Conservation (phyloP, 2,888 invertebrate genomes). For the Tenthredo distinguenda region DNA sequence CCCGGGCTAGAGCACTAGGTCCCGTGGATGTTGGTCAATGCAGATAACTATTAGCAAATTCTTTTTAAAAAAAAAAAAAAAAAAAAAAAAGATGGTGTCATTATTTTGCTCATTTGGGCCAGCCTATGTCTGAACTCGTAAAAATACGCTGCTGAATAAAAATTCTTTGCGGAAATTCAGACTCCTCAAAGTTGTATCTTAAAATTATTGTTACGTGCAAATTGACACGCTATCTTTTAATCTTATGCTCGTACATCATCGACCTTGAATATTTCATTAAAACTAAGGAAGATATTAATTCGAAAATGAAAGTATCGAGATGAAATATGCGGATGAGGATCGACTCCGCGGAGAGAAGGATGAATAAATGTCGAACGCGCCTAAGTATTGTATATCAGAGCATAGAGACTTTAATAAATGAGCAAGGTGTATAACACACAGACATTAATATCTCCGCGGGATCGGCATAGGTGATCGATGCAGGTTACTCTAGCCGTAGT, state of each 20-base stretch:
- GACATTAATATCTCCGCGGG: neutral
- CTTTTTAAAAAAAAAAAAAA: neutral
- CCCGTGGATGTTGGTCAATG: constrained; percentile 35
- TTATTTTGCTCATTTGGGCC: neutral
- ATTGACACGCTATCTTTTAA: neutral
- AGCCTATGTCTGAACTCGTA: neutral
- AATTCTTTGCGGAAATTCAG: neutral
- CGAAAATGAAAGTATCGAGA: neutral
- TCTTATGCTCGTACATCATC: neutral
- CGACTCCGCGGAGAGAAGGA: neutral
- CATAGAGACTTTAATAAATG: neutral
- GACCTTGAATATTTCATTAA: neutral
- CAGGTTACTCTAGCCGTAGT: constrained; percentile 12
- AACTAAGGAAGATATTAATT: neutral
- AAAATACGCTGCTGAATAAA: neutral
- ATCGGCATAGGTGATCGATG: constrained; percentile 10
- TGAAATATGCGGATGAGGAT: constrained; percentile 22
- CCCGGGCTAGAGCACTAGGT: neutral
- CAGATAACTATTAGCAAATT: constrained; percentile 31
- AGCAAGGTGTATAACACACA: neutral
- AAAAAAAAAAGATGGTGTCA: neutral
- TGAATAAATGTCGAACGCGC: neutral
- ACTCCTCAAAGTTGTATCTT: too few species aligned
- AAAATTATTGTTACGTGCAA: too few species aligned
- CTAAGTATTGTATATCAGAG: neutral